A percentile compares a stretch with the other conserved stretches of the same genome.
Conservation (phyloP, 2,797 vertebrate species). For the Austrolebias charrua region DNA sequence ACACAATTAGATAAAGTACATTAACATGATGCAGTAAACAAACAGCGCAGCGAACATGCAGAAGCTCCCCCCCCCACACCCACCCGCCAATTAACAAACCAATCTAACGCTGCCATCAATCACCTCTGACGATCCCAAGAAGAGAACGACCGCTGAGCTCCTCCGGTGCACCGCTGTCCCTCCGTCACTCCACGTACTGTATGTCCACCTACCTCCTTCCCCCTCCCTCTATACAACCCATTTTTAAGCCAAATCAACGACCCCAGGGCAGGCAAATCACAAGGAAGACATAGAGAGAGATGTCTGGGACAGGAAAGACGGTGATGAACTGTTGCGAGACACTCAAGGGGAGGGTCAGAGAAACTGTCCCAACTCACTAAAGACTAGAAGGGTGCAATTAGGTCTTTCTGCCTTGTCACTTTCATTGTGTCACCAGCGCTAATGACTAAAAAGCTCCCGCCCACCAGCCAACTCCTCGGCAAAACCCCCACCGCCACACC, state of each 20-base stretch:
- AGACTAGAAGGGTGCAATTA: slow-evolving; percentile 71
- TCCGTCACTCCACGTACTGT: slow-evolving; percentile 39
- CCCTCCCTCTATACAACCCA: slow-evolving; percentile 41
- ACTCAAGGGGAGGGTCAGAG: slow-evolving; percentile 19
- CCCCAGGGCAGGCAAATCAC: slow-evolving; percentile 29
- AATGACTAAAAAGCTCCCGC: slow-evolving; percentile 59
- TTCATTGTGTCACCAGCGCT: slow-evolving; percentile 71
- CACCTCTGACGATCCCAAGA: slow-evolving; percentile 38
- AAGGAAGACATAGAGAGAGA: slow-evolving; percentile 11
- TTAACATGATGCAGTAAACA: slow-evolving; percentile 18
- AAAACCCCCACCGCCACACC: slow-evolving; percentile 43
- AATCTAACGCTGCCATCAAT: slow-evolving; percentile 48
- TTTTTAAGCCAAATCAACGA: slow-evolving; percentile 60
- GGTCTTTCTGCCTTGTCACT: slow-evolving; percentile 72
- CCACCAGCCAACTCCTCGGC: slow-evolving; percentile 54
- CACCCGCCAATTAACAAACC: slow-evolving; percentile 39
- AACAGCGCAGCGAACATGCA: neutral
- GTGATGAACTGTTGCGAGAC: slow-evolving; percentile 36
- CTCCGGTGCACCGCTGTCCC: slow-evolving; percentile 27
- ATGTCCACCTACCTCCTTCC: slow-evolving; percentile 42
- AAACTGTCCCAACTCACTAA: slow-evolving; percentile 50
- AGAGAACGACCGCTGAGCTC: slow-evolving; percentile 24
- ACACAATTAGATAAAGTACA: slow-evolving; percentile 6
- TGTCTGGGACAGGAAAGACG: neutral
- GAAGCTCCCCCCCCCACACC: slow-evolving; percentile 26